Base-by-base conservation (phyloP, 2,888 invertebrate species). In the Trichopoda pennipes region DNA sequence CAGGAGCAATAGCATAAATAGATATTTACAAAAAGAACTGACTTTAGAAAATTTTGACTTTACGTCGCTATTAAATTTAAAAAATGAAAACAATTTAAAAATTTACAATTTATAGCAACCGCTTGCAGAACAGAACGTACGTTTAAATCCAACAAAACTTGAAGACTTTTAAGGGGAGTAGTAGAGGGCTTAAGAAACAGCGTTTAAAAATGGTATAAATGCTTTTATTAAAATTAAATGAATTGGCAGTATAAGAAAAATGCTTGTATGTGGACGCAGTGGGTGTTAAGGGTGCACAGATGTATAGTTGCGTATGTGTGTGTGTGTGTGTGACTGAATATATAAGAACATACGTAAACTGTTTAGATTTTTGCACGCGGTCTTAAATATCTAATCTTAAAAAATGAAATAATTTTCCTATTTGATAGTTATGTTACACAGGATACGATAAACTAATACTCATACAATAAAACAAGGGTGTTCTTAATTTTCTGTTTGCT, bases 321-420 rank as follows among this genome's bases (percentile, higher is more conserved):
- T 56, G 53, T 23, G n/a, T 47, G 21, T 56, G 44, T 19, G n/a
- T 28, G 61, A 7, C 2, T 16, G 17, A 9, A 49, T 70, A 74
- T 80, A 53, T 53, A 68, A 55, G 79, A 63, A 44, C 55, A 47
- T 47, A 35, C 3, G 28, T 28, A 28, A 28, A 28, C 28, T 64
- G 60, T 78, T 74, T 70, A 38, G 58, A 72, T 72, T 75, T 82
- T 72, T 79, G 82, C 82, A 82, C 75, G 76, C 70, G 66, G 81
- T 75, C 78, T 82, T 79, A 79, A 63, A 70, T 68, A 68, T 75
- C 60, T 79, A 79, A 82, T 82, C 82, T 72, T 82, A 82, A 82
- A 82, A 82, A 82, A 82, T 82, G 75, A 82, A 82, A 79, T 82
- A 79, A 75, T 79, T 79, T 82, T 69, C 79, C 70, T 70, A 68